Conservation (phyloP, 2,797 vertebrate genomes). For the Petrocephalus schoutedeni region DNA sequence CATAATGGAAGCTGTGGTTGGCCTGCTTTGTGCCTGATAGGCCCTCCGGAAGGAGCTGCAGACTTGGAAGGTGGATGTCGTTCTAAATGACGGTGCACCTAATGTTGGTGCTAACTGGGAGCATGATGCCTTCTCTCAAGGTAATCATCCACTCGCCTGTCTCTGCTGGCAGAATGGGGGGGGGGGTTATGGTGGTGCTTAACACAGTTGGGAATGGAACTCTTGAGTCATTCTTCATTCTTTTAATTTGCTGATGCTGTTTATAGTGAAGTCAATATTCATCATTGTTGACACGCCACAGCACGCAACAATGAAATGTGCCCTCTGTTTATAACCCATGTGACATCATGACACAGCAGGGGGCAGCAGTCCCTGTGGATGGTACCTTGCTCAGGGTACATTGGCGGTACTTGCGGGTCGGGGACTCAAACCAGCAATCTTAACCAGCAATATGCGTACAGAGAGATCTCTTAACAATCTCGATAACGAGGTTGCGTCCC, state of each 20-base stretch:
- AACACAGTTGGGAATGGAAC: background rate
- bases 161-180: background rate
- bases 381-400: no score
- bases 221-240: background rate
- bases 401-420: no score
- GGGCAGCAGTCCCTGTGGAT: no score
- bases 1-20: background rate
- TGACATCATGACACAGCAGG: no score
- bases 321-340: no score
- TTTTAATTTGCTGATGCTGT: background rate
- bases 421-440: no score
- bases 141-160: conserved; percentile 46
- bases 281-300: no score
- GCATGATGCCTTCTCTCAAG: conserved; percentile 89
- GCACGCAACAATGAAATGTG: no score
- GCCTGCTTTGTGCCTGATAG: conserved; percentile 45
- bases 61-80: conserved; percentile 94
- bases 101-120: conserved; percentile 94
- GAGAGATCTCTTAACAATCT: no score
- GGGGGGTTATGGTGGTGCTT: background rate
- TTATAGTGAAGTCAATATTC: no score
- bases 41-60: conserved; percentile 84
- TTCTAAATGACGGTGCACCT: conserved; percentile 89
- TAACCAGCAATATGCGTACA: no score
- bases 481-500: no score